Evolutionary conservation across 2,888 invertebrate genomes (phyloP).

Genomic region (Bursaphelenchus okinawaensis): DNA sequence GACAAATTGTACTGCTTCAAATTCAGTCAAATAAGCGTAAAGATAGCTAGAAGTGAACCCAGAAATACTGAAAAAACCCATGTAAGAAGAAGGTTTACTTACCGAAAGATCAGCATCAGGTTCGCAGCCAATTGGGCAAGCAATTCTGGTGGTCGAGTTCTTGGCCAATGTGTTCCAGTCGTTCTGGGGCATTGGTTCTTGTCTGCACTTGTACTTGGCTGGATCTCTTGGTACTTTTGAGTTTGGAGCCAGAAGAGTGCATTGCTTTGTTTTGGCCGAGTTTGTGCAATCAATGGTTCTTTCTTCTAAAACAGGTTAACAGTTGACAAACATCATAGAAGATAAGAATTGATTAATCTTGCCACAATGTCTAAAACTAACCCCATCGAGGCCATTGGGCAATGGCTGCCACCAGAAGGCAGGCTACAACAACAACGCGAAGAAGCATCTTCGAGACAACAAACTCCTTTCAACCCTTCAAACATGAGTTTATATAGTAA

Average conservation of each 20-base stretch:
- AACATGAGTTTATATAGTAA: background rate
- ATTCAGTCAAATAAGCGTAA: background rate
- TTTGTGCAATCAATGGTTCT: slow-evolving; percentile 49
- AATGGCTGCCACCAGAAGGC: background rate
- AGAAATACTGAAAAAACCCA: no score
- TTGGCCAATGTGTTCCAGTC: slow-evolving; percentile 42
- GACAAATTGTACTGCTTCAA: no score
- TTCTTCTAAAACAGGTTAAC: slow-evolving; percentile 33
- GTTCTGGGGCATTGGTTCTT: slow-evolving; percentile 51
- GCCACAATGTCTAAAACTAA: background rate
- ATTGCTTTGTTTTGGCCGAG: slow-evolving; percentile 33
- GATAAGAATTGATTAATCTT: background rate
- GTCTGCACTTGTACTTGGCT: slow-evolving; percentile 41
- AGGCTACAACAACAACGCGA: background rate
- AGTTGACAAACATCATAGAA: background rate
- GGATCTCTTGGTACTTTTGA: slow-evolving; percentile 39
- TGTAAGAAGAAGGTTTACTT: background rate
- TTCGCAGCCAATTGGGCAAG: slow-evolving; percentile 52
- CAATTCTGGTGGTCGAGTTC: slow-evolving; percentile 40
- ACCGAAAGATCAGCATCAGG: slow-evolving; percentile 32
- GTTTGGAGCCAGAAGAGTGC: slow-evolving; percentile 41
- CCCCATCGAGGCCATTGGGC: slow-evolving; percentile 26
- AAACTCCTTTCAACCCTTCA: background rate
- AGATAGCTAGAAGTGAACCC: no score
- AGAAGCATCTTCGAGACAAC: background rate